Percentiles rank a stretch among this genome's conserved stretches.
phyloP scores from a whole-genome alignment of 2,888 invertebrate species.

The Lycophotia porphyrea region DNA sequence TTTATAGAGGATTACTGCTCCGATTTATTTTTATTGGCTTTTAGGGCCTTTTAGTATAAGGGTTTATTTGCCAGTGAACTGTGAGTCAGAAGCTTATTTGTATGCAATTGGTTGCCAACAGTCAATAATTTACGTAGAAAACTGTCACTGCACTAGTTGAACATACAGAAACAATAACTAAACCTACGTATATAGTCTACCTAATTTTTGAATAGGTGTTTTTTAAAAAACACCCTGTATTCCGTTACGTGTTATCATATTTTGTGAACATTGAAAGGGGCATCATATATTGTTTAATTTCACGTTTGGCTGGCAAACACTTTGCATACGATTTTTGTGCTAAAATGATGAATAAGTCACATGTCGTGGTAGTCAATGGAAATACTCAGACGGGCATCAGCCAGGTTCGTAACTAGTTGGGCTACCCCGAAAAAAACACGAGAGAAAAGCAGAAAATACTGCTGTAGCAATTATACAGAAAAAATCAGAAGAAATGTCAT shows the following conservation, averaged over 20 bases:
- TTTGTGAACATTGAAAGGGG: background rate
- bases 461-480: background rate
- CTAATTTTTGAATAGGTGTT: no score
- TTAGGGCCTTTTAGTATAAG: conserved; percentile 1
- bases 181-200: no score
- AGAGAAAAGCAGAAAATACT: background rate
- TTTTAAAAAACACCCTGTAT: background rate
- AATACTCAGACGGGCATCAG: background rate
- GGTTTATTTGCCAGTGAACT: background rate
- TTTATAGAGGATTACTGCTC: conserved; percentile 11
- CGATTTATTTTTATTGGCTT: conserved; percentile 25
- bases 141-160: background rate
- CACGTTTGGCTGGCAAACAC: background rate
- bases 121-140: background rate
- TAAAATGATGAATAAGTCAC: background rate
- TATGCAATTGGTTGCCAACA: background rate
- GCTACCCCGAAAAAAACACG: background rate
- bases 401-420: background rate
- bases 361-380: background rate
- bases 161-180: no score
- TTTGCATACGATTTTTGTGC: background rate
- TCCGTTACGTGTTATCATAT: background rate
- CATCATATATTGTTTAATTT: conserved; percentile 1
- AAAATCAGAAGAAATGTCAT: background rate
- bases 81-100: background rate